phyloP scores from a whole-genome alignment of 2,113 vertebrate species.

The Syngnathus scovelli region DNA sequence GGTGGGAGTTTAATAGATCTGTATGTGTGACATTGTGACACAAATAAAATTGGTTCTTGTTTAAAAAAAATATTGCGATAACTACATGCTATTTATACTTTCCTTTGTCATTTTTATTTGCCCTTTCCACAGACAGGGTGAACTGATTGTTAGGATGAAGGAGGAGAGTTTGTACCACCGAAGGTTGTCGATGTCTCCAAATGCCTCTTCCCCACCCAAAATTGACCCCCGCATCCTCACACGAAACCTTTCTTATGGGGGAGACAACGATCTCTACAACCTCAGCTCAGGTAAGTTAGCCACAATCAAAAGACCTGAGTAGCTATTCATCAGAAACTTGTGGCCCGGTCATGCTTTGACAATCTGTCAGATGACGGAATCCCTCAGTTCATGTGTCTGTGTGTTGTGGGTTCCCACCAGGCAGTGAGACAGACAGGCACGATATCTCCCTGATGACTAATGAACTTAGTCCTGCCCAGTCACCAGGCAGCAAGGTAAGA shows the following conservation, averaged over 20 bases:
- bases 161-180: constrained; percentile 89
- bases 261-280: constrained; percentile 79
- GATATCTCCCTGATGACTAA: constrained; percentile 69
- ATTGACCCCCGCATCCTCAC: constrained; percentile 79
- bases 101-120: not conserved
- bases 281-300: constrained; percentile 77
- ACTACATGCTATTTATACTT: not conserved
- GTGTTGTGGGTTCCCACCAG: constrained; percentile 73
- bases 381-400: constrained; percentile 17
- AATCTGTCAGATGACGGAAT: constrained; percentile 46
- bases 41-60: not conserved
- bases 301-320: constrained; percentile 11
- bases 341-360: constrained; percentile 36
- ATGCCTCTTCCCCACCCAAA: constrained; percentile 81
- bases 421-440: constrained; percentile 81
- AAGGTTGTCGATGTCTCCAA: constrained; percentile 86
- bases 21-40: not conserved
- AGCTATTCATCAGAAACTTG: constrained; percentile 34
- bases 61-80: not conserved
- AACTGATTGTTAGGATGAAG: constrained; percentile 84
- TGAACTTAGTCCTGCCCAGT: constrained; percentile 81
- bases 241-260: constrained; percentile 81
- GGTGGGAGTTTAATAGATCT: constrained; percentile 2
- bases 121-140: constrained; percentile 73
- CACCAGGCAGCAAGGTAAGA: constrained; percentile 81